Evolutionary conservation across 92 coral and sea anemone species (phyloP).

Genomic region (Umimayanthus chanpuru): DNA sequence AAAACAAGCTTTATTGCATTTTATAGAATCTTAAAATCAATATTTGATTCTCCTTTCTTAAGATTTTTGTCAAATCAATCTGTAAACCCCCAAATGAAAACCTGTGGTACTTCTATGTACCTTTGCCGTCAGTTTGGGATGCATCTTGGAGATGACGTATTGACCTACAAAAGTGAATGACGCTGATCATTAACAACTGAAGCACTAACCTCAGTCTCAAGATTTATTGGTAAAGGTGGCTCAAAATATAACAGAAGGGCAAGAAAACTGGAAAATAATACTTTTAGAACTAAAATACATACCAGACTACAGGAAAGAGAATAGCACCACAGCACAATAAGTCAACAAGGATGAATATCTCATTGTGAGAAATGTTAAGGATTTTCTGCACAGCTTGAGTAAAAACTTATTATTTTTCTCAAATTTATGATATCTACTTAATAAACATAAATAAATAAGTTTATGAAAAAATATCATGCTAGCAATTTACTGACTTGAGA

Average conservation of each 20-base stretch:
- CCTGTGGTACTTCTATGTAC: slow-evolving; percentile 38
- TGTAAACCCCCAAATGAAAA: not conserved
- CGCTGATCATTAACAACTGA: not conserved
- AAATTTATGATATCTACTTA: too few species aligned
- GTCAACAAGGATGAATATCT: slow-evolving; percentile 88
- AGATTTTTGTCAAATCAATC: not conserved
- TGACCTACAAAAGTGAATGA: slow-evolving; percentile 62
- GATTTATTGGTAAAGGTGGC: not conserved
- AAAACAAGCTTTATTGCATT: too few species aligned
- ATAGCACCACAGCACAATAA: slow-evolving; percentile 97
- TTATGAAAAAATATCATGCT: too few species aligned
- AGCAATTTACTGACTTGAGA: too few species aligned
- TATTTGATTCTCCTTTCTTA: too few species aligned
- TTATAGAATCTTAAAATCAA: too few species aligned
- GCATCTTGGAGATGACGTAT: slow-evolving; percentile 97
- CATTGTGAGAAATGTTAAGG: slow-evolving; percentile 82
- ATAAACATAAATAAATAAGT: too few species aligned
- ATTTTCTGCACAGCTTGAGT: not conserved
- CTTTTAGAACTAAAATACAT: not conserved
- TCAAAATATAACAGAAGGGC: not conserved
- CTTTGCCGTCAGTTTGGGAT: slow-evolving; percentile 98
- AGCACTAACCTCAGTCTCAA: not conserved
- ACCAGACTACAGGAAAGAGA: slow-evolving; percentile 97
- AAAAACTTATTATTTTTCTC: too few species aligned
- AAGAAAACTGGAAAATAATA: not conserved